A percentile compares a stretch with the other conserved stretches of the same genome.
phyloP scores from a whole-genome alignment of 2,113 vertebrate species.

The Alligator mississippiensis region DNA sequence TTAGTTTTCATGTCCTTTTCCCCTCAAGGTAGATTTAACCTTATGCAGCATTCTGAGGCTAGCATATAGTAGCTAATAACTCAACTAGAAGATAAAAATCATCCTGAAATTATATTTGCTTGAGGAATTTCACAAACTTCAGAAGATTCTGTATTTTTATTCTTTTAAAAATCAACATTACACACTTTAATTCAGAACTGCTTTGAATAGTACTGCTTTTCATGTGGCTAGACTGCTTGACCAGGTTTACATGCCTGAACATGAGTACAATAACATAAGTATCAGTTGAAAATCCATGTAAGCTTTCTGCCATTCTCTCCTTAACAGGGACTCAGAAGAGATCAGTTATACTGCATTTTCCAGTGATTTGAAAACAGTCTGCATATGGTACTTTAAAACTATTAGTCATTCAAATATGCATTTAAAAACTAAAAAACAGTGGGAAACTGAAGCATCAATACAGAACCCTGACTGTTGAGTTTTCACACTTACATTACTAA shows the following conservation, averaged over 20 bases:
- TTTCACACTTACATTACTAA: conserved; percentile 6
- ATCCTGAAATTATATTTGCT: not conserved
- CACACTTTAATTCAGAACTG: not conserved
- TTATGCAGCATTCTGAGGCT: not conserved
- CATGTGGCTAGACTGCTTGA: not conserved
- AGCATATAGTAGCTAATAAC: not conserved
- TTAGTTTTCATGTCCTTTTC: not conserved
- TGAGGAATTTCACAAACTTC: not conserved
- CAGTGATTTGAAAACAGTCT: not conserved
- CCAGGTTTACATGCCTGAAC: not conserved
- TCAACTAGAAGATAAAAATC: not conserved
- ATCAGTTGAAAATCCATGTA: not conserved
- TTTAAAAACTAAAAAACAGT: not conserved
- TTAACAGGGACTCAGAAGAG: not conserved
- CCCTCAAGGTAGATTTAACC: not conserved
- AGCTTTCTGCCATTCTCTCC: not conserved
- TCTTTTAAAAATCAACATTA: not conserved
- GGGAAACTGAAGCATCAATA: not conserved
- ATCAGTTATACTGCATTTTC: not conserved
- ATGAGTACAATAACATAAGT: not conserved
- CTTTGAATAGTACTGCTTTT: not conserved
- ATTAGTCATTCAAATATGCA: not conserved
- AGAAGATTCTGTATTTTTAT: not conserved
- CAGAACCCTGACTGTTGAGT: not conserved
- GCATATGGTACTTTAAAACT: not conserved